These are phyloP conservation scores for Clamator glandarius DNA, from an alignment of 2,797 vertebrate genomes.

Conservation along the genomic window DNA sequence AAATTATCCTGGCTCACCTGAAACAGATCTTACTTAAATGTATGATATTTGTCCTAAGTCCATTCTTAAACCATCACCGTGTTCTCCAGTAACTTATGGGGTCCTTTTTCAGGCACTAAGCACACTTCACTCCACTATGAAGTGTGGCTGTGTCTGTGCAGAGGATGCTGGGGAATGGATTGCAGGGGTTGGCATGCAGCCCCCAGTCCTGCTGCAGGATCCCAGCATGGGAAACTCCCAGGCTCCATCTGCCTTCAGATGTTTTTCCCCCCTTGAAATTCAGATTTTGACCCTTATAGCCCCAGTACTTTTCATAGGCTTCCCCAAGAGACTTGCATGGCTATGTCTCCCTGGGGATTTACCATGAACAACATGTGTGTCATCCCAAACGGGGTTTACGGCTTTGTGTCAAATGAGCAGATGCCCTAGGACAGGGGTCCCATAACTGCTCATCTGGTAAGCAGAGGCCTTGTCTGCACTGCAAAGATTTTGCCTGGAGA, in stretches of 20 bases:
- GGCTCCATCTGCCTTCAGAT: not conserved
- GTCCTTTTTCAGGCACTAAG: not conserved
- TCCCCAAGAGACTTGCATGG: not conserved
- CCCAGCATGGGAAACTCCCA: not conserved
- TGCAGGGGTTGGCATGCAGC: rapidly evolving
- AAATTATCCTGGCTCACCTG: not conserved
- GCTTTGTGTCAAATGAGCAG: not conserved
- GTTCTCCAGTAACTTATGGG: not conserved
- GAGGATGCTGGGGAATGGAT: rapidly evolving
- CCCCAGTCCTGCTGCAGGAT: not conserved
- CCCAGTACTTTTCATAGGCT: not conserved
- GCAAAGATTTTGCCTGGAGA: not conserved
- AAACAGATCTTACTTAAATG: not conserved
- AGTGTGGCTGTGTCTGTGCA: not conserved
- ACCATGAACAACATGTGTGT: not conserved
- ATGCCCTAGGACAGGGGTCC: rapidly evolving
- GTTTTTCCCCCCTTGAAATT: not conserved
- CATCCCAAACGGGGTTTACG: rapidly evolving
- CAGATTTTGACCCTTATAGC: not conserved
- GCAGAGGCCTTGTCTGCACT: not conserved
- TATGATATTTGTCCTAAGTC: not conserved
- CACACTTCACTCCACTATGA: not conserved
- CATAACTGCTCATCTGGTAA: not conserved
- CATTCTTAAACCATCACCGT: not conserved
- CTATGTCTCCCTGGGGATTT: not conserved